phyloP scores from a whole-genome alignment of 1,140 invertebrate species.

The Camponotus vicinus region DNA sequence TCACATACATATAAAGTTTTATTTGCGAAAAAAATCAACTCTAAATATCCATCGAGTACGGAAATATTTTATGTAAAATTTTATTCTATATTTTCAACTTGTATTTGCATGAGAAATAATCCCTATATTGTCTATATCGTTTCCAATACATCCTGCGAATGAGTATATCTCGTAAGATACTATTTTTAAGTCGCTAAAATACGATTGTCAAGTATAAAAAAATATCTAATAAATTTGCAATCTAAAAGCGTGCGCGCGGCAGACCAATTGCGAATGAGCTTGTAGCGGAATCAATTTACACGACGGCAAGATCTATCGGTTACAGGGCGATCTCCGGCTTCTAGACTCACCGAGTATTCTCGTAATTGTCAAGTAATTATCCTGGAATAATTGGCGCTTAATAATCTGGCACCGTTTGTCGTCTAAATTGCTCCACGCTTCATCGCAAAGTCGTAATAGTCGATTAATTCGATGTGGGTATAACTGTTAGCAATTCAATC shows the following conservation, averaged over 20 bases:
- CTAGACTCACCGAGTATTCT: constrained; percentile 72
- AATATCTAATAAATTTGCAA: constrained; percentile 73
- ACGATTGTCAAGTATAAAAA: constrained; percentile 75
- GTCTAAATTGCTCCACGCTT: constrained; percentile 42
- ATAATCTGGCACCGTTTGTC: constrained; percentile 57
- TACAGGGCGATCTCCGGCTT: constrained; percentile 79
- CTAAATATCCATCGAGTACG: no score
- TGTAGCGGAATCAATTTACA: constrained; percentile 79
- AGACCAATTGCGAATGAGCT: constrained; percentile 79
- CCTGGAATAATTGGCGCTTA: constrained; percentile 58
- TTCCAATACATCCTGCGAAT: no score
- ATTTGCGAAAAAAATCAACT: no score
- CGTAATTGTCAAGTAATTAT: constrained; percentile 74
- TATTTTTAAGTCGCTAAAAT: background rate
- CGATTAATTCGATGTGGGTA: constrained; percentile 28
- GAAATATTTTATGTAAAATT: no score
- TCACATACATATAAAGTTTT: no score
- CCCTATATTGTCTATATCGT: no score
- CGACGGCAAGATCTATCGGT: constrained; percentile 79
- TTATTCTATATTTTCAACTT: no score
- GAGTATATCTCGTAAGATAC: background rate
- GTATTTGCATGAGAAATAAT: no score
- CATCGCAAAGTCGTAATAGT: constrained; percentile 34
- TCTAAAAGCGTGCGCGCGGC: constrained; percentile 79
- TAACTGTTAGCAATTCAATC: background rate